Percentiles rank a stretch among this genome's conserved stretches.
These are phyloP conservation scores for Palaemon carinicauda DNA, from an alignment of 1,140 invertebrate species.

Conservation along the genomic window DNA sequence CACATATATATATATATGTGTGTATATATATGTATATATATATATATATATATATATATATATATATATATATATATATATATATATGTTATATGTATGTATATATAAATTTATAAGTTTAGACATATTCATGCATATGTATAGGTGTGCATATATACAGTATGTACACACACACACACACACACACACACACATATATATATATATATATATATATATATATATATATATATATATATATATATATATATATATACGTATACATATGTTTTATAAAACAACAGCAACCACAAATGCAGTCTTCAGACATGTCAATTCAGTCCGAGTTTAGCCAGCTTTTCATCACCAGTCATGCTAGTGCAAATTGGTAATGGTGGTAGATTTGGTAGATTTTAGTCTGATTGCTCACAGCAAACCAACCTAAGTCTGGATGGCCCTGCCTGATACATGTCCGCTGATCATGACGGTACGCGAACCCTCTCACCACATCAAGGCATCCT, in stretches of 20 bases:
- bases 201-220: not conserved
- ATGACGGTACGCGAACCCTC: too few relatives aligned
- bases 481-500: too few relatives aligned
- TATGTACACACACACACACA: not conserved
- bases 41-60: not conserved
- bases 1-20: not conserved
- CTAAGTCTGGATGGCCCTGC: too few relatives aligned
- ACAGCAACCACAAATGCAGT: too few relatives aligned
- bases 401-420: too few relatives aligned
- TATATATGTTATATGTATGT: not conserved
- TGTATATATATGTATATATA: not conserved
- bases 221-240: constrained; percentile 2
- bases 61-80: not conserved
- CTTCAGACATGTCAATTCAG: too few relatives aligned
- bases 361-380: too few relatives aligned
- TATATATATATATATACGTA: not conserved
- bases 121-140: not conserved
- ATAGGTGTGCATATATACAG: not conserved
- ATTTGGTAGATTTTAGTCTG: too few relatives aligned
- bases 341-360: too few relatives aligned
- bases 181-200: not conserved
- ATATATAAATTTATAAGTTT: too few relatives aligned
- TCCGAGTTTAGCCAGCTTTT: too few relatives aligned
- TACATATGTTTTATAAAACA: not conserved
- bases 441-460: too few relatives aligned